These are phyloP conservation scores for Pseudomyrmex gracilis DNA, from an alignment of 1,140 invertebrate genomes.

Conservation along the genomic window DNA sequence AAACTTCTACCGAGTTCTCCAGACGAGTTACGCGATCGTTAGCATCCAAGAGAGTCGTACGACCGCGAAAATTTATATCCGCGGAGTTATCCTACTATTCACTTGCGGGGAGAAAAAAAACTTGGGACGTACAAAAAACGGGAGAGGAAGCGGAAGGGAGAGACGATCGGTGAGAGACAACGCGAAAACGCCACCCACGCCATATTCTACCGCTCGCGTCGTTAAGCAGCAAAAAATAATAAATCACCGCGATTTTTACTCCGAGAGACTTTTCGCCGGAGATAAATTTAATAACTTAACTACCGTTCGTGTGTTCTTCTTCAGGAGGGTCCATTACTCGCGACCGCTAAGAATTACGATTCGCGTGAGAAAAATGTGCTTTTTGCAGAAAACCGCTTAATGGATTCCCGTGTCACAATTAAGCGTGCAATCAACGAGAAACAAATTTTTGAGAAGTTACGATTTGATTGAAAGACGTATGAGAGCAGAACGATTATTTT, in stretches of 20 bases:
- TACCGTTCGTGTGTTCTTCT: conserved; percentile 71
- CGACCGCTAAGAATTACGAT: conserved; percentile 43
- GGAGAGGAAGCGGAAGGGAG: conserved; percentile 26
- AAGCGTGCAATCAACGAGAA: background rate
- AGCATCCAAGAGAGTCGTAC: conserved; percentile 20
- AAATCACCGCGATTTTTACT: conserved; percentile 81
- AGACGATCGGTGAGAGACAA: conserved; percentile 35
- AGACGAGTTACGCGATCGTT: conserved; percentile 45
- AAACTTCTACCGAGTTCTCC: conserved; percentile 14
- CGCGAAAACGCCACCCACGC: conserved; percentile 48
- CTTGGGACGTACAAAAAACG: conserved; percentile 37
- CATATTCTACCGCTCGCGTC: conserved; percentile 82
- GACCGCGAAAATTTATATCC: conserved; percentile 66
- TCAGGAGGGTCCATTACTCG: conserved; percentile 44
- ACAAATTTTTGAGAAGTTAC: background rate
- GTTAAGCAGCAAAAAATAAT: conserved; percentile 84
- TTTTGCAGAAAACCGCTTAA: conserved; percentile 23
- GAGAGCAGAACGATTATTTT: no score
- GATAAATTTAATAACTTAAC: conserved; percentile 84
- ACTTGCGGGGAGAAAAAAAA: conserved; percentile 58
- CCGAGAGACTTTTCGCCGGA: conserved; percentile 64
- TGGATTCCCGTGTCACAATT: conserved; percentile 20
- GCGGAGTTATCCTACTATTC: conserved; percentile 46
- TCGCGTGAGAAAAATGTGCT: conserved; percentile 48
- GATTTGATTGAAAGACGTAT: background rate